Evolutionary conservation across 2,888 invertebrate genomes (phyloP).

Genomic region (Macrosoma leucophasiata): DNA sequence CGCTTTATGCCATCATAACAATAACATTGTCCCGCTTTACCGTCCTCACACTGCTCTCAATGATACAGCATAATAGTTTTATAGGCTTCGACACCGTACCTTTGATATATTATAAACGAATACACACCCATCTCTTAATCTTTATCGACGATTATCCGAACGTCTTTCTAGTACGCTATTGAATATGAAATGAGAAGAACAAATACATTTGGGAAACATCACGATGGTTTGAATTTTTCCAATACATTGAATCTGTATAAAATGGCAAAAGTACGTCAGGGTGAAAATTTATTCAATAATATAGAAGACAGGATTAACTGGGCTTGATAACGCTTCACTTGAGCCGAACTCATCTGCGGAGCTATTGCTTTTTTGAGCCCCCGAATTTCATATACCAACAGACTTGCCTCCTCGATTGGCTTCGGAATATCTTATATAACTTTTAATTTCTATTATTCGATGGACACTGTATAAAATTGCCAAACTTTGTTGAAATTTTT

Average conservation of each 20-base stretch:
- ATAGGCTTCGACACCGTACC: no score
- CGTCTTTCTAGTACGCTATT: no score
- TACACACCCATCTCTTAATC: no score
- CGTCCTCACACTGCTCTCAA: no score
- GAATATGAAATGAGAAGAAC: conserved; percentile 30
- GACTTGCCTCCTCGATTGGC: conserved; percentile 32
- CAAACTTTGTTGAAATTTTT: no score
- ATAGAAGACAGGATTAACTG: conserved; percentile 62
- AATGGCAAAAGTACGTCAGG: conserved; percentile 46
- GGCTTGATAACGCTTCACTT: conserved; percentile 59
- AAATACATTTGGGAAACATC: conserved; percentile 32
- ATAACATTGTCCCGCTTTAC: conserved; percentile 35
- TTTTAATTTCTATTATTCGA: no score
- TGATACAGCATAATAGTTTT: no score
- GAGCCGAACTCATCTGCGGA: conserved; percentile 51
- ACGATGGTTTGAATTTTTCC: conserved; percentile 42
- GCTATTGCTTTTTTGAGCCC: conserved; percentile 53
- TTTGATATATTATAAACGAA: no score
- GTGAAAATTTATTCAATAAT: conserved; percentile 65
- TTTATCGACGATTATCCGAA: no score
- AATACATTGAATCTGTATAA: conserved; percentile 47
- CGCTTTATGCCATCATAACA: conserved; percentile 45
- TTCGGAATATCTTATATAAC: conserved; percentile 31
- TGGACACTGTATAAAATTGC: no score
- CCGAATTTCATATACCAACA: conserved; percentile 43